phyloP scores from a whole-genome alignment of 2,113 vertebrate species.

The Ailuropoda melanoleuca region DNA sequence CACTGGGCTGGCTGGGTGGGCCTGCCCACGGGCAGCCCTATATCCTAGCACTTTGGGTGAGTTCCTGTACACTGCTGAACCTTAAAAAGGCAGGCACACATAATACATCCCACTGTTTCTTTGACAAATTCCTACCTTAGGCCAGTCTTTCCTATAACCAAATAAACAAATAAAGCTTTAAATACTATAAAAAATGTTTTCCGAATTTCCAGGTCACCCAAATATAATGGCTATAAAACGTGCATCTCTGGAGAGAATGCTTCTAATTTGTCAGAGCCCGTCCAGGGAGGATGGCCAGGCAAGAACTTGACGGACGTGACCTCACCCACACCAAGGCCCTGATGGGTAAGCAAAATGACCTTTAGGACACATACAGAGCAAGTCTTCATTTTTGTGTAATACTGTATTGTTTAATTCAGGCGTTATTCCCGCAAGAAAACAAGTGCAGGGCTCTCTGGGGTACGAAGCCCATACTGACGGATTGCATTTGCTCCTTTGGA shows the following conservation, averaged over 20 bases:
- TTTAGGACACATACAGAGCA: slow-evolving; percentile 42
- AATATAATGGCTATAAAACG: neutral
- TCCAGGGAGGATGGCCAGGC: neutral
- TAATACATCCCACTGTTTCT: neutral
- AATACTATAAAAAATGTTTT: neutral
- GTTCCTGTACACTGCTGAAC: neutral
- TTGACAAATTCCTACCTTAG: neutral
- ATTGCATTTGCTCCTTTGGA: neutral
- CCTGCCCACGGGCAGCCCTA: neutral
- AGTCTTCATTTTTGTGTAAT: slow-evolving; percentile 41
- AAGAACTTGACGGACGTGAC: neutral
- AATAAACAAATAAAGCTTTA: slow-evolving; percentile 11
- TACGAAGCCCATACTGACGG: neutral
- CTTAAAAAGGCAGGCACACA: neutral
- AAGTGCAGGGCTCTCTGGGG: neutral
- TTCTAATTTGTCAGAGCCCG: neutral
- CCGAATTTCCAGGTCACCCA: neutral
- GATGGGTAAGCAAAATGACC: neutral
- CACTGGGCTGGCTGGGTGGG: neutral
- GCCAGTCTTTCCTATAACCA: neutral
- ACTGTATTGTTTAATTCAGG: slow-evolving; percentile 8
- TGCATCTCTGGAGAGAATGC: neutral
- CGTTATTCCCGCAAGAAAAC: neutral
- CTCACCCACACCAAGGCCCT: neutral
- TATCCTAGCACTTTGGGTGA: neutral